phyloP scores from a whole-genome alignment of 2,113 vertebrate genomes.

The Erythrolamprus reginae region DNA sequence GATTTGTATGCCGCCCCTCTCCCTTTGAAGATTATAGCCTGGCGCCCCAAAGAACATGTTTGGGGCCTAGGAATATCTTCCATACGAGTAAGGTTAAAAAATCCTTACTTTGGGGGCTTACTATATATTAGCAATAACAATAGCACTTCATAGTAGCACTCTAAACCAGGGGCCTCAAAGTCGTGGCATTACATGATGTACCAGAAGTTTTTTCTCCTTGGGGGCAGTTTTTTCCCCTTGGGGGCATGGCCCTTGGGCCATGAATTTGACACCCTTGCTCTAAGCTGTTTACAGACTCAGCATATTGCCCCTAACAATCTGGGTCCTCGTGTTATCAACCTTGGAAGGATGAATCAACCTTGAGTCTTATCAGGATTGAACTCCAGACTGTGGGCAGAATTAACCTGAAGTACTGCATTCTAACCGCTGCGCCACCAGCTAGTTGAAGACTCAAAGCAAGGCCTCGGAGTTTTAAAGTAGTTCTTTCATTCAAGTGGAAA shows the following conservation, averaged over 20 bases:
- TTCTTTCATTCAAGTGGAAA: background rate
- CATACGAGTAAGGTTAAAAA: background rate
- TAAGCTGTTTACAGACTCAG: background rate
- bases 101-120: background rate
- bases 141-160: background rate
- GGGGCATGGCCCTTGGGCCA: too few species aligned
- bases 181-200: fast-evolving
- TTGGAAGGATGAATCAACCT: background rate
- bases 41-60: background rate
- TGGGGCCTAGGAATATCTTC: background rate
- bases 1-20: too few species aligned
- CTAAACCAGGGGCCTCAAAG: background rate
- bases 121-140: background rate
- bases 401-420: background rate
- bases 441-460: background rate
- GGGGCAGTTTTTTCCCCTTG: too few species aligned
- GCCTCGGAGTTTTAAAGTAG: background rate
- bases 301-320: background rate
- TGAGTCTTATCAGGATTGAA: background rate
- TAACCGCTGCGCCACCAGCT: background rate
- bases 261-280: too few species aligned
- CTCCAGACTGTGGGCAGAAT: background rate
- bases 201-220: too few species aligned
- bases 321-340: background rate
- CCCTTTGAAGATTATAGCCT: background rate